Percentiles rank a stretch among this genome's conserved stretches.
These are phyloP conservation scores for Trogon surrucura DNA, from an alignment of 2,113 vertebrate species.

Conservation along the genomic window DNA sequence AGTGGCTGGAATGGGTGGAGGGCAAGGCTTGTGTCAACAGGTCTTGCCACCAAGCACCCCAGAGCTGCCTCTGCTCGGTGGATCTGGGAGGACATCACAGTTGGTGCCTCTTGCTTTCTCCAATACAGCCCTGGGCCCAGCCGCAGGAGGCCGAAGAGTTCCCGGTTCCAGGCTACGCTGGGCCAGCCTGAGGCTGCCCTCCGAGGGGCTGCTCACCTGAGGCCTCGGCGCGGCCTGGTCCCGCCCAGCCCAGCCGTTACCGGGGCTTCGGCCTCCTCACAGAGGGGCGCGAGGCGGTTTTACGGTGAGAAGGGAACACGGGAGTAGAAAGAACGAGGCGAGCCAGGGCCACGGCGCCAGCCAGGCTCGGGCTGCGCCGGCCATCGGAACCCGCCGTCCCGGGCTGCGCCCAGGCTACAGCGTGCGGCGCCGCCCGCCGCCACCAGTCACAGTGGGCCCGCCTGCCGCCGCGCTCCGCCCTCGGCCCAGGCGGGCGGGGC, in stretches of 20 bases:
- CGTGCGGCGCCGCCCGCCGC: neutral
- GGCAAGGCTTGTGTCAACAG: too few species aligned
- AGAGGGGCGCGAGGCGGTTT: too few species aligned
- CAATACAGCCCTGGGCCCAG: neutral
- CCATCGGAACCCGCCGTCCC: neutral
- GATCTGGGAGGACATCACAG: too few species aligned
- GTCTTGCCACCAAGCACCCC: rapidly evolving
- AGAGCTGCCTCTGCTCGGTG: neutral
- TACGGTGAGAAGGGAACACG: too few species aligned
- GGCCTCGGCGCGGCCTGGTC: neutral
- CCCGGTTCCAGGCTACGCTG: too few species aligned
- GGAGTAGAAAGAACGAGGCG: too few species aligned
- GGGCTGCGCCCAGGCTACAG: rapidly evolving
- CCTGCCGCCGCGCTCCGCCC: neutral
- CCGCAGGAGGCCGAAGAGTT: neutral
- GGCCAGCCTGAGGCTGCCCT: too few species aligned
- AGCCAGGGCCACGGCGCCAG: too few species aligned
- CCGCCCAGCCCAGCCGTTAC: too few species aligned
- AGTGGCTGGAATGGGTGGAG: rapidly evolving
- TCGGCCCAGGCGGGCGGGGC: neutral
- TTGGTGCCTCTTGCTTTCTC: rapidly evolving
- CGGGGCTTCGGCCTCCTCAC: neutral
- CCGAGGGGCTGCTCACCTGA: neutral
- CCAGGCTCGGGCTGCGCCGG: too few species aligned
- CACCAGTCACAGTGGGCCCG: too few species aligned